A percentile compares a stretch with the other conserved stretches of the same genome.
Evolutionary conservation across 2,888 invertebrate genomes (phyloP).

Genomic region (Catocala fraxini): DNA sequence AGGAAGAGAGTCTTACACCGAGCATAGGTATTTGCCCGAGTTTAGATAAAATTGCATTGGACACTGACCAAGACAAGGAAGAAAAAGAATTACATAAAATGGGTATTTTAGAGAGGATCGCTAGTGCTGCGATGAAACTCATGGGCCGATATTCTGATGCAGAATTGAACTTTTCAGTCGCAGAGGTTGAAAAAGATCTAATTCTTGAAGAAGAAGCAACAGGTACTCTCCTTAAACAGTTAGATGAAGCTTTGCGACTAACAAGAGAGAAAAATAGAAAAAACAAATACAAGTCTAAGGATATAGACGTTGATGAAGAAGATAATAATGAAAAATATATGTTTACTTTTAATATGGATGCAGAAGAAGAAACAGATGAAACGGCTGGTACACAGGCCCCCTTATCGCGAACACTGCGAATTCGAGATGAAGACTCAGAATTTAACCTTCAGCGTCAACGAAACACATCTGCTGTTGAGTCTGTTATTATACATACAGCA

Average conservation of each 20-base stretch:
- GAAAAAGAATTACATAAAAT: not conserved
- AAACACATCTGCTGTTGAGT: too few species aligned
- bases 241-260: constrained; percentile 37
- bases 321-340: constrained; percentile 40
- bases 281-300: constrained; percentile 17
- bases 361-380: constrained; percentile 11
- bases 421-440: constrained; percentile 31
- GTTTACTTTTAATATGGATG: constrained; percentile 39
- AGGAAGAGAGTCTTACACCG: not conserved
- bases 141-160: constrained; percentile 35
- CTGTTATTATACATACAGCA: too few species aligned
- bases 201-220: constrained; percentile 50
- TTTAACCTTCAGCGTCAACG: too few species aligned
- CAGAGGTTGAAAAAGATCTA: constrained; percentile 36
- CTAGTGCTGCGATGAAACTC: constrained; percentile 36
- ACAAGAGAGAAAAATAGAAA: constrained; percentile 19
- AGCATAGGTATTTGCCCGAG: not conserved
- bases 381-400: constrained; percentile 11
- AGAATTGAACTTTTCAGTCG: constrained; percentile 10
- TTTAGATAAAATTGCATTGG: not conserved
- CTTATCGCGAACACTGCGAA: constrained; percentile 19
- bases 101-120: constrained; percentile 24
- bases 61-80: not conserved
- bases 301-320: constrained; percentile 15
- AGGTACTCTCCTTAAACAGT: constrained; percentile 41